Conservation (phyloP, 1,140 invertebrate genomes). For the Halesus radiatus region DNA sequence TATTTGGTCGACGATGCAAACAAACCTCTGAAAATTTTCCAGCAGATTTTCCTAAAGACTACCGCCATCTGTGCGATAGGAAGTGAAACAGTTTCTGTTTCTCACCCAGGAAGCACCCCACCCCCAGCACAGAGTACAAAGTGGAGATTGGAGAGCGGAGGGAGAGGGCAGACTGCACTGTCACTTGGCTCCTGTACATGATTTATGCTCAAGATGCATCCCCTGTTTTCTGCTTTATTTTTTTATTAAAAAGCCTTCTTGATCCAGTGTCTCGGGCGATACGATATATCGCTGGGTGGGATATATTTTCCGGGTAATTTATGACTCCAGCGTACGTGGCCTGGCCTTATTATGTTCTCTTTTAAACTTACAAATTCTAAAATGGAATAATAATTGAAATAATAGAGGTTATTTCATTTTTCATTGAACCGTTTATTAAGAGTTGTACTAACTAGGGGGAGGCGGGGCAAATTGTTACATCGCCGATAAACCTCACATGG, state of each 20-base stretch:
- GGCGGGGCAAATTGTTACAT: too few relatives aligned
- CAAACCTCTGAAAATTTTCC: too few relatives aligned
- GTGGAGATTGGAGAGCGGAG: background rate
- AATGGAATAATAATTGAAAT: too few relatives aligned
- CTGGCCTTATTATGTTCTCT: too few relatives aligned
- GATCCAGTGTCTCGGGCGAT: conserved; percentile 16
- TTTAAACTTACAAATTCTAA: too few relatives aligned
- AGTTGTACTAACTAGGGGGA: too few relatives aligned
- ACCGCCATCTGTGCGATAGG: conserved; percentile 12
- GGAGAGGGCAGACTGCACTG: background rate
- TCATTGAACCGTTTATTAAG: too few relatives aligned
- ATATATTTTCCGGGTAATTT: conserved; percentile 10
- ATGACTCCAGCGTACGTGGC: background rate
- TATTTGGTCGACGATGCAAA: too few relatives aligned
- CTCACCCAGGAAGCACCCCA: background rate
- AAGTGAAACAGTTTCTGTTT: background rate
- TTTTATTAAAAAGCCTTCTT: conserved; percentile 31
- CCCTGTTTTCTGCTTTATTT: conserved; percentile 7
- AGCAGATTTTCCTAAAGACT: background rate
- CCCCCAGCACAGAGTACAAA: background rate
- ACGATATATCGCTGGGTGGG: conserved; percentile 10
- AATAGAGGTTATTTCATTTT: too few relatives aligned
- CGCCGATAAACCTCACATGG: too few relatives aligned
- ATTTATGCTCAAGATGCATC: conserved; percentile 28
- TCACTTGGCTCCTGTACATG: conserved; percentile 24